These are phyloP conservation scores for Anguilla obscura DNA, from an alignment of 2,797 vertebrate genomes.

Conservation along the genomic window DNA sequence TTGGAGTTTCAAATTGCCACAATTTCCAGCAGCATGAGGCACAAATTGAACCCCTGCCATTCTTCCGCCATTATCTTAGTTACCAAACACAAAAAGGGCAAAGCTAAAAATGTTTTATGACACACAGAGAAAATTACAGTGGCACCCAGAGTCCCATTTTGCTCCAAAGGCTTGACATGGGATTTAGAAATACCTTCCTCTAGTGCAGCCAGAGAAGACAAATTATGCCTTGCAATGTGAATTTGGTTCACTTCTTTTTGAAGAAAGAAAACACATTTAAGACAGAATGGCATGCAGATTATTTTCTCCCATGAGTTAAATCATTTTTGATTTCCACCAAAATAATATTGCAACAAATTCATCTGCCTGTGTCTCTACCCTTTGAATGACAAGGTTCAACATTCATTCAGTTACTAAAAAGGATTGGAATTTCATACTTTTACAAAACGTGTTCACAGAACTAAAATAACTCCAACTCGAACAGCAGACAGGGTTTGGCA, in stretches of 20 bases:
- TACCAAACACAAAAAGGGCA: slow-evolving; percentile 20
- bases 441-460: neutral
- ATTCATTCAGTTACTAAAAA: neutral
- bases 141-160: slow-evolving; percentile 10
- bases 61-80: slow-evolving; percentile 35
- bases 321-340: slow-evolving; percentile 39
- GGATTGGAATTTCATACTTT: neutral
- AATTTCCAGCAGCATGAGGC: slow-evolving; percentile 42
- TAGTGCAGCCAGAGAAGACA: slow-evolving; percentile 22
- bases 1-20: slow-evolving; percentile 45
- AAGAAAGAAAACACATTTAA: slow-evolving; percentile 18
- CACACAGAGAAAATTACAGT: slow-evolving; percentile 27
- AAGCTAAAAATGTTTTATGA: slow-evolving; percentile 26
- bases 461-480: neutral
- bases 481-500: neutral
- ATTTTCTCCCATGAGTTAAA: neutral
- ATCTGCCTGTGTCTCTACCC: slow-evolving; percentile 43
- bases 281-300: neutral
- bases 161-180: neutral
- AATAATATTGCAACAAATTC: slow-evolving; percentile 40
- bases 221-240: neutral
- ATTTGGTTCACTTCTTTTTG: slow-evolving; percentile 13
- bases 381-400: slow-evolving; percentile 37
- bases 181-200: neutral
- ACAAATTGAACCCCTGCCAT: slow-evolving; percentile 37